These are phyloP conservation scores for Morus bassanus DNA, from an alignment of 2,797 vertebrate genomes.

Conservation along the genomic window DNA sequence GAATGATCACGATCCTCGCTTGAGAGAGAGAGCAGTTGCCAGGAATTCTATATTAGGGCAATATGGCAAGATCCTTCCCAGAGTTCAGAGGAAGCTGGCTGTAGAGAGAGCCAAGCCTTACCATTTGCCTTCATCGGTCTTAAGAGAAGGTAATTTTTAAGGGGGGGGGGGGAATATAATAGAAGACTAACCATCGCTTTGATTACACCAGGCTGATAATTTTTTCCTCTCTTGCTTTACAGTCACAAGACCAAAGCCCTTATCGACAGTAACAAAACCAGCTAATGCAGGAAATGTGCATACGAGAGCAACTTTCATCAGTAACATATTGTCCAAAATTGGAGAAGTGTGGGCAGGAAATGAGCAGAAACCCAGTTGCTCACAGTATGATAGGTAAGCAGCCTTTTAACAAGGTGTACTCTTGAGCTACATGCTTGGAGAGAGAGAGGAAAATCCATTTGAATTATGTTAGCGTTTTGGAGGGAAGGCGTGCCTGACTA, in stretches of 20 bases:
- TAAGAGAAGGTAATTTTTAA: constrained; percentile 83
- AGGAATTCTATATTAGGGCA: constrained; percentile 91
- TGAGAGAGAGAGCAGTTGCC: constrained; percentile 84
- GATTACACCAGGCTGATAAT: neutral
- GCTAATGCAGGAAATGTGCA: constrained; percentile 80
- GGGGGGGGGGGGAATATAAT: fast-evolving
- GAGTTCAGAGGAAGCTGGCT: constrained; percentile 88
- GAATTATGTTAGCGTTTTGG: neutral
- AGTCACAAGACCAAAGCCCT: constrained; percentile 88
- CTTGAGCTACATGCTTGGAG: fast-evolving
- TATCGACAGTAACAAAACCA: constrained; percentile 87
- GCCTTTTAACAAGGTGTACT: neutral
- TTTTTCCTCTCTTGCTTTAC: neutral
- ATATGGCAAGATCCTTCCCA: constrained; percentile 88
- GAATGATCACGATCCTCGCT: constrained; percentile 86
- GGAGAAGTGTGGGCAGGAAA: constrained; percentile 87
- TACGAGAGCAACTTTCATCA: constrained; percentile 89
- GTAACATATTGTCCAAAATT: constrained; percentile 88
- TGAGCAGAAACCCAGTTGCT: constrained; percentile 67
- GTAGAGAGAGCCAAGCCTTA: constrained; percentile 88
- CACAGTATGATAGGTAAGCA: constrained; percentile 77
- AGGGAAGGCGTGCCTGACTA: neutral
- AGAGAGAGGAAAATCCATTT: neutral
- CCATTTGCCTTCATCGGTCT: constrained; percentile 75
- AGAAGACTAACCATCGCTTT: neutral